Percentiles rank a stretch among this genome's conserved stretches.
Conservation (phyloP, 2,888 invertebrate species). For the Oeneis ivallda region DNA sequence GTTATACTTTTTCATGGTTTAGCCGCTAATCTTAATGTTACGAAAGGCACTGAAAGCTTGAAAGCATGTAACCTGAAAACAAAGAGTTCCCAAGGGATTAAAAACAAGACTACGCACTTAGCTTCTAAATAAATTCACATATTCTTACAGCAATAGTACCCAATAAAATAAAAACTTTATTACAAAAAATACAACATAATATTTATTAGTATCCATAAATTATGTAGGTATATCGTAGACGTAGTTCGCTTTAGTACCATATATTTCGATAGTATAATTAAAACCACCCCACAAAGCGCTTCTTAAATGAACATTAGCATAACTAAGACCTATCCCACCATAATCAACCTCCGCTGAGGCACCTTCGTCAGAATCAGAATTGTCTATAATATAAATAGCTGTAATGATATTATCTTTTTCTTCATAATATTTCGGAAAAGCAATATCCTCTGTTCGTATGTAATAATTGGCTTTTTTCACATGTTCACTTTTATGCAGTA, state of each 20-base stretch:
- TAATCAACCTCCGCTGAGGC: conserved; percentile 49
- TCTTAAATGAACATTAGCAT: conserved; percentile 49
- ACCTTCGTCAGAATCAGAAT: conserved; percentile 38
- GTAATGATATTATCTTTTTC: conserved; percentile 45
- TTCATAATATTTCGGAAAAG: conserved; percentile 50
- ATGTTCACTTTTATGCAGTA: conserved; percentile 47
- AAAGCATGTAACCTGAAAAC: too few species aligned
- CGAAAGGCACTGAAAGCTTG: too few species aligned
- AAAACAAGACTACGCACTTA: too few species aligned
- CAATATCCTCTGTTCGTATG: conserved; percentile 45
- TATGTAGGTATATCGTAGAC: not conserved
- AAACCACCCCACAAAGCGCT: conserved; percentile 51
- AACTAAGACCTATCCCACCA: conserved; percentile 50
- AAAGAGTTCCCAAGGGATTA: too few species aligned
- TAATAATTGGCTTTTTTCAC: conserved; percentile 45
- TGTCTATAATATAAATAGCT: conserved; percentile 45
- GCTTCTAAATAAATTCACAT: too few species aligned
- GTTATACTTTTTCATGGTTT: too few species aligned
- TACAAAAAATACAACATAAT: not conserved
- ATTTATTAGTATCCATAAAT: not conserved
- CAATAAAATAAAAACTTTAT: too few species aligned
- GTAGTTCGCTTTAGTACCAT: conserved; percentile 42
- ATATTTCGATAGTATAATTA: conserved; percentile 52
- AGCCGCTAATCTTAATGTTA: too few species aligned
- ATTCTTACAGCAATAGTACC: too few species aligned